Evolutionary conservation across 2,797 vertebrate genomes (phyloP), one percentile per base, ranked within the genome.

Genomic region (Tolypeutes matacus): DNA sequence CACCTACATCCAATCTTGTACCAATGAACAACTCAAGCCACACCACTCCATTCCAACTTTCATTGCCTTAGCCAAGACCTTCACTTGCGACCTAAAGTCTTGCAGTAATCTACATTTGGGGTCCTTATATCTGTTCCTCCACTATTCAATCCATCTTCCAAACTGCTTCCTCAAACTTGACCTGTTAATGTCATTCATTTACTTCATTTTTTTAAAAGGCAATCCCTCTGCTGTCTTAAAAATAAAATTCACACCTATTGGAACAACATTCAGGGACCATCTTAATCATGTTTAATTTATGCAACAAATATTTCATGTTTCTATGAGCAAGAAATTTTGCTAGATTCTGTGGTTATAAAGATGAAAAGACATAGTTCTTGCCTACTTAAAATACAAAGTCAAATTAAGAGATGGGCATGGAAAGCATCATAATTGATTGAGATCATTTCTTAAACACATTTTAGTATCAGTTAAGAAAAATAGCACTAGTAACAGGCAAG

Each of bases 381-480:
- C 27, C 46, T 56, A 58, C 25, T 80, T 85, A 87, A n/a, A 89
- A 8, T 78, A 83, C 15, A 73, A 2, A 72, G 15, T 62, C 15
- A 88, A 84, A 56, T 46, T 42, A 90, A 1, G 29, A n/a, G 10
- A 64, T 9, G 70, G 9, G n/a, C 64, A 42, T 42, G 18, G 18
- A 91, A 81, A 81, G 69, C 23, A 90, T 42, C 67, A 88, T 95
- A 73, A 65, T 39, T 27, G 1, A 83, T 49, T 67, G 34, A 62
- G 20, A 85, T 60, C 0, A 64, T 20, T 86, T 87, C 9, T 46
- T 84, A 81, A 86, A 75, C 49, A 86, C 96, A 87, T 2, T 36
- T 77, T 27, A 49, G 27, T 69, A 39, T 15, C 29, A 86, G 56
- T 90, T 20, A 94, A 53, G 25, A 81, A 49, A 81, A 89, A 80